These are phyloP conservation scores for Drosophila lacicola DNA, from an alignment of 2,888 invertebrate genomes.

Conservation along the genomic window DNA sequence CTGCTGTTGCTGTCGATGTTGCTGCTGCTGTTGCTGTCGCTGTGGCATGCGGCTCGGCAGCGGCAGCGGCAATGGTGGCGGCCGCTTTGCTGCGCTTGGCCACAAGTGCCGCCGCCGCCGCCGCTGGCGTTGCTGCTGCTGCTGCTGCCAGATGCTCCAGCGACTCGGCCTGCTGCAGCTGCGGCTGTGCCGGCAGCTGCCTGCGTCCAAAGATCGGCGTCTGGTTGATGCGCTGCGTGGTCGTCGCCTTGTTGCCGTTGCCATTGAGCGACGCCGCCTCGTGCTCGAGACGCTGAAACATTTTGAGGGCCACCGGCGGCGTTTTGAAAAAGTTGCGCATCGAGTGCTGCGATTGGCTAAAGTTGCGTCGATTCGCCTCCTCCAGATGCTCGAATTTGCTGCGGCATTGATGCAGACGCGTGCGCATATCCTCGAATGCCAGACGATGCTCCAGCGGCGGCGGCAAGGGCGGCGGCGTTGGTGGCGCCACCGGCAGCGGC, in stretches of 20 bases:
- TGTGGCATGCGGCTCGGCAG: not conserved
- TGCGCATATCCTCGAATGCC: constrained; percentile 84
- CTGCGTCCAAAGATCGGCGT: constrained; percentile 84
- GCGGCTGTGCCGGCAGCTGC: constrained; percentile 45
- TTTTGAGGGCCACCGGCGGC: constrained; percentile 77
- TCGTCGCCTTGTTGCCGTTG: constrained; percentile 28
- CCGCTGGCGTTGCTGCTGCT: constrained; percentile 41
- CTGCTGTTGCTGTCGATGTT: constrained; percentile 1
- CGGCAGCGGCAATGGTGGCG: not conserved
- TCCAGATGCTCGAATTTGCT: constrained; percentile 84
- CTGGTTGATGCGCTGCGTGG: constrained; percentile 83
- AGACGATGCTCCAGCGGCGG: constrained; percentile 37
- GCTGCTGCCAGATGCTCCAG: constrained; percentile 78
- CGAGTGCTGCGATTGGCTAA: constrained; percentile 81
- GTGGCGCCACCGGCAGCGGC: not conserved
- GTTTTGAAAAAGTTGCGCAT: constrained; percentile 83
- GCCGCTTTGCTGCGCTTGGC: constrained; percentile 52
- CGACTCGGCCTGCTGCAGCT: constrained; percentile 82
- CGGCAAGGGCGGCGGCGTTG: constrained; percentile 10
- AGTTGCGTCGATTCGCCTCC: constrained; percentile 82
- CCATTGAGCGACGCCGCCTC: constrained; percentile 64
- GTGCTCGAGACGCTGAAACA: constrained; percentile 78
- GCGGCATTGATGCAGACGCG: constrained; percentile 83
- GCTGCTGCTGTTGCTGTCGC: constrained; percentile 1
- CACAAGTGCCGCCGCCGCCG: constrained; percentile 58